Evolutionary conservation across 2,113 vertebrate species (phyloP), one percentile per base, ranked within the genome.

Genomic region (Atrichornis clamosus): DNA sequence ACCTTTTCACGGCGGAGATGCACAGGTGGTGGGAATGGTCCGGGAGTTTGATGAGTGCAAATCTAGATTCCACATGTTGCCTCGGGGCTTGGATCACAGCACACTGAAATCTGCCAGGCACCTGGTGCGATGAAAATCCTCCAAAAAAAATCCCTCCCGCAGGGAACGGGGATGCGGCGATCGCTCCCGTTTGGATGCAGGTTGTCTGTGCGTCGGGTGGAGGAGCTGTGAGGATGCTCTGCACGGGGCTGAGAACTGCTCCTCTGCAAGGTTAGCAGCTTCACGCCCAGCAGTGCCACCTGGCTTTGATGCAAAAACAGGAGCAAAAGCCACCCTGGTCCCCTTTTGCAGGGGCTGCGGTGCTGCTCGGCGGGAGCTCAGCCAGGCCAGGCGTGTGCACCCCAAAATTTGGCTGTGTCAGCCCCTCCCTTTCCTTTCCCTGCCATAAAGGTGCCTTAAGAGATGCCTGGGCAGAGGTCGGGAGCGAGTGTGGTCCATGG

Each of bases 121-220:
- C 6, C 11, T 0, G 1, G 15, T 9, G 27, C 30, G 7, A 4
- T 6, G 58, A 47, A 49, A 47, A 37, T 79, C 33, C 70, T 64
- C 44, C 72, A 13, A 3, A 19, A 78, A 60, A 26, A 44, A 6
- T 50, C 76, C 0, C n/a, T 78, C 20, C 60, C 19, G 21, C 1
- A 2, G 65, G 49, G 41, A 59, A 0, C 0, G 0, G 37, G n/a
- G 49, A 7, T 6, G 37, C 0, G 1, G 68, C 1, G 18, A 7
- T 68, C 3, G 5, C 58, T 83, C 64, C 59, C 0, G 0, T 9
- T 32, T 47, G 41, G 37, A 59, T 70, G 64, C 41, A 28, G 33
- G 1, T 23, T 24, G 69, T 19, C 32, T 3, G 0, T 21, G 69
- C 17, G 74, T 27, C 0, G 2, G 55, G 15, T 17, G 32, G 17